phyloP scores from a whole-genome alignment of 2,113 vertebrate species.

The Nematolebias whitei region DNA sequence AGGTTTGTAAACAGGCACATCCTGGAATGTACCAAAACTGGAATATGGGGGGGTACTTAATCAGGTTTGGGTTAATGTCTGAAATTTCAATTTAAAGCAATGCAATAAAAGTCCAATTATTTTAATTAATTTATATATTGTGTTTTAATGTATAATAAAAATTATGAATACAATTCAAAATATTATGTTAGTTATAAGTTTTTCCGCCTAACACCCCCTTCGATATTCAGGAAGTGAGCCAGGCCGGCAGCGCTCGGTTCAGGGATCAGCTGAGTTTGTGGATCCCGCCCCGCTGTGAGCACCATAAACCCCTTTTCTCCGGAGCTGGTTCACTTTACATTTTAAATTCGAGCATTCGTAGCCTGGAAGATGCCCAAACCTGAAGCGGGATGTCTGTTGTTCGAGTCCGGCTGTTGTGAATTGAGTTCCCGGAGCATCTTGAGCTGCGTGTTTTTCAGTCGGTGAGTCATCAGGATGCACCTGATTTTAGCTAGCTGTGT shows the following conservation, averaged over 20 bases:
- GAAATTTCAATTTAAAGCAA: background rate
- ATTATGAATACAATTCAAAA: too few relatives aligned
- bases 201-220: slow-evolving; percentile 9
- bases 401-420: slow-evolving; percentile 6
- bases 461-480: slow-evolving; percentile 76
- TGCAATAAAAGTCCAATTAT: too few relatives aligned
- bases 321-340: background rate
- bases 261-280: slow-evolving; percentile 75
- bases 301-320: background rate
- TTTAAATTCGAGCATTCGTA: background rate
- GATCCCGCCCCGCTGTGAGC: slow-evolving; percentile 41
- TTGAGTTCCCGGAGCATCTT: slow-evolving; percentile 1
- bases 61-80: accelerated
- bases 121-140: background rate
- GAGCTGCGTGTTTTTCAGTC: slow-evolving; percentile 41
- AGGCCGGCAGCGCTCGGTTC: slow-evolving; percentile 10
- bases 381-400: background rate
- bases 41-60: background rate
- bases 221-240: slow-evolving; percentile 44
- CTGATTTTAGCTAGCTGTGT: slow-evolving; percentile 38
- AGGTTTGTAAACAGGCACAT: slow-evolving; percentile 78
- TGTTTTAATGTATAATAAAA: background rate
- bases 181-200: too few relatives aligned
- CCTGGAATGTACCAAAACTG: slow-evolving; percentile 76
- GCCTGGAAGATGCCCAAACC: background rate